phyloP scores from a whole-genome alignment of 35 echinoderm and acorn worm genomes.

The Eucidaris tribuloides region DNA sequence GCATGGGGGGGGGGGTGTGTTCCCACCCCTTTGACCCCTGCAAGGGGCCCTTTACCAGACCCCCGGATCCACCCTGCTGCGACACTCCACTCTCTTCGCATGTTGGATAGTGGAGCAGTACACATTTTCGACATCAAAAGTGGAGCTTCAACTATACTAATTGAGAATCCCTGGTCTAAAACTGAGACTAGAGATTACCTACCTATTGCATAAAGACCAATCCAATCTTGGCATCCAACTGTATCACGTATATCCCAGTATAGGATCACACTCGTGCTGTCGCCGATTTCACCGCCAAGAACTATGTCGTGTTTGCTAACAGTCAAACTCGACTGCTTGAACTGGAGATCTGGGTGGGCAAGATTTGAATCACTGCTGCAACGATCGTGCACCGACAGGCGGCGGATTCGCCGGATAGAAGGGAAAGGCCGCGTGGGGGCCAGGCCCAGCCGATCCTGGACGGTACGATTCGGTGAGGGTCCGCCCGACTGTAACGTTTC shows the following conservation, averaged over 20 bases:
- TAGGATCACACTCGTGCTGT: conserved; percentile 58
- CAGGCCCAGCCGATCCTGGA: conserved; percentile 77
- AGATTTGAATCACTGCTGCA: conserved; percentile 93
- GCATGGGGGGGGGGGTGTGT: too few species aligned
- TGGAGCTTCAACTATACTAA: too few species aligned
- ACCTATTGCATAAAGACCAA: conserved; percentile 86
- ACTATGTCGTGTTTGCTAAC: conserved; percentile 86
- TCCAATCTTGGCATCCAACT: conserved; percentile 76
- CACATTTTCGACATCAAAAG: too few species aligned
- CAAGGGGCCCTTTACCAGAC: too few species aligned
- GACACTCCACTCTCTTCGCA: too few species aligned
- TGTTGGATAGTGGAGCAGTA: too few species aligned
- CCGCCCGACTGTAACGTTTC: not conserved
- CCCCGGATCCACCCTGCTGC: too few species aligned
- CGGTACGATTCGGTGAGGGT: conserved; percentile 36
- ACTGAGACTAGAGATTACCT: conserved; percentile 57
- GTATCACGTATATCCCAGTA: conserved; percentile 94
- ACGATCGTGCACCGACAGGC: conserved; percentile 82
- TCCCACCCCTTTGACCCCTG: too few species aligned
- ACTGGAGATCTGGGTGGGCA: conserved; percentile 71
- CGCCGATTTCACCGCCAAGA: conserved; percentile 47
- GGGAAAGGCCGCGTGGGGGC: conserved; percentile 47
- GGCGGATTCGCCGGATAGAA: conserved; percentile 56
- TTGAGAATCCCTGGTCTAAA: too few species aligned
- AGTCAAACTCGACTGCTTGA: conserved; percentile 60